A percentile compares a stretch with the other conserved stretches of the same genome.
Conservation (phyloP, 2,113 vertebrate species). For the Butastur rufipennis region DNA sequence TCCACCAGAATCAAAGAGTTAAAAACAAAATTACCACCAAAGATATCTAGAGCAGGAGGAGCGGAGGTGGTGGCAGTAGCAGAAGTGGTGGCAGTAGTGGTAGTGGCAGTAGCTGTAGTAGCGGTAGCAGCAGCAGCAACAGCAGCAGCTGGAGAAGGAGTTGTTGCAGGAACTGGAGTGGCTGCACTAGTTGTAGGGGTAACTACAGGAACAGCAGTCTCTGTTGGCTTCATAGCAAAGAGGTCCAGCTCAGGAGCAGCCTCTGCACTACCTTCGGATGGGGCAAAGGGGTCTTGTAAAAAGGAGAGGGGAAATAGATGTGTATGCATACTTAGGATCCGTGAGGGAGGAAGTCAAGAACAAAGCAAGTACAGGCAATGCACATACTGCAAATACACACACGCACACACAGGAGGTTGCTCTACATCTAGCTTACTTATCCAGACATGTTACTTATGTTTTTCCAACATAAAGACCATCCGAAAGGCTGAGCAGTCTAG, state of each 20-base stretch:
- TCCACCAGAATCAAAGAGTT: constrained; percentile 60
- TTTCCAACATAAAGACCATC: constrained; percentile 33
- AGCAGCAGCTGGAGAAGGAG: constrained; percentile 83
- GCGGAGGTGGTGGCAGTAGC: constrained; percentile 75
- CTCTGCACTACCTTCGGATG: constrained; percentile 93
- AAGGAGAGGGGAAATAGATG: constrained; percentile 76
- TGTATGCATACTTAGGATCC: constrained; percentile 70
- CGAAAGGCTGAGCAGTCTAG: not conserved
- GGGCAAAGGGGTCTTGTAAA: constrained; percentile 96
- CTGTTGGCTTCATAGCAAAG: constrained; percentile 96
- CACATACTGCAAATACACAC: constrained; percentile 33
- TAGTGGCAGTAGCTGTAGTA: constrained; percentile 61
- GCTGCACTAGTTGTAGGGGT: constrained; percentile 85
- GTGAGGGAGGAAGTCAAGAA: constrained; percentile 72
- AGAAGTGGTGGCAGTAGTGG: constrained; percentile 68
- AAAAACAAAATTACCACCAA: constrained; percentile 93
- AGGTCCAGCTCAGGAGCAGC: constrained; percentile 96
- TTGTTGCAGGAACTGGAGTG: constrained; percentile 79
- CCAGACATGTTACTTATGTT: not conserved
- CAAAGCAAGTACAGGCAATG: constrained; percentile 57
- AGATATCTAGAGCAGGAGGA: constrained; percentile 95
- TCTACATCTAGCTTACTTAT: not conserved
- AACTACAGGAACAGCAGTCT: constrained; percentile 84
- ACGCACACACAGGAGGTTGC: not conserved
- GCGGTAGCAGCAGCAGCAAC: constrained; percentile 69